Evolutionary conservation across 2,888 invertebrate species (phyloP), one percentile per base, ranked within the genome.

Genomic region (Drosophila paranaensis): DNA sequence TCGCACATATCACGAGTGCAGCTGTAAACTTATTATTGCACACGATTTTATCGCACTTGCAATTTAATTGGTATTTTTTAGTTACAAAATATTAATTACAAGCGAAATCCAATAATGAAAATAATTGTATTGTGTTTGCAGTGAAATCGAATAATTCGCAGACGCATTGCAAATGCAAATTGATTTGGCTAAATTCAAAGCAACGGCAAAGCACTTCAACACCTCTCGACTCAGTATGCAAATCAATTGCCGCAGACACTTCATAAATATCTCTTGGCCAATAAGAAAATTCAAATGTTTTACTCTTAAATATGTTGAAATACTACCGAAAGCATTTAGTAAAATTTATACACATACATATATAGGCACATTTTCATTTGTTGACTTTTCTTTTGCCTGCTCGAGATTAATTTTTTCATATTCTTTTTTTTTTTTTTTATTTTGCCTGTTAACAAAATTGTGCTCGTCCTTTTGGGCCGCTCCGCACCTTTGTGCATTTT

Each of bases 61-160:
- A 68, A 60, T 50, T 58, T 71, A 82, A 82, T 82, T 85, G 71
- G 64, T 74, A 30, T 60, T 69, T 54, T 35, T 54, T 37, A 33
- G 45, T 10, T 14, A 8, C 6, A 46, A 77, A 80, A 78, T 82
- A 78, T 82, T 66, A 70, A 75, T 80, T 77, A 55, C 60, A 73
- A 54, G 70, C 48, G 54, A 73, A 73, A 60, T 76, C 53, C 55
- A 73, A 78, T 80, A 66, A 86, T 68, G 60, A 65, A 76, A 64
- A 76, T 68, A 71, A 70, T 75, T 82, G 54, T 37, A 56, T 67
- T 63, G 62, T 65, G 67, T 73, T 80, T 73, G 60, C 60, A 72
- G 13, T 2, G 8, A 70, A 77, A 73, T 79, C 66, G 61, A 71
- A 71, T 79, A 33, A 66, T 54, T 53, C 63, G 68, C 65, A 60